phyloP scores from a whole-genome alignment of 2,888 invertebrate species.

The Carpatolechia fugitivella region DNA sequence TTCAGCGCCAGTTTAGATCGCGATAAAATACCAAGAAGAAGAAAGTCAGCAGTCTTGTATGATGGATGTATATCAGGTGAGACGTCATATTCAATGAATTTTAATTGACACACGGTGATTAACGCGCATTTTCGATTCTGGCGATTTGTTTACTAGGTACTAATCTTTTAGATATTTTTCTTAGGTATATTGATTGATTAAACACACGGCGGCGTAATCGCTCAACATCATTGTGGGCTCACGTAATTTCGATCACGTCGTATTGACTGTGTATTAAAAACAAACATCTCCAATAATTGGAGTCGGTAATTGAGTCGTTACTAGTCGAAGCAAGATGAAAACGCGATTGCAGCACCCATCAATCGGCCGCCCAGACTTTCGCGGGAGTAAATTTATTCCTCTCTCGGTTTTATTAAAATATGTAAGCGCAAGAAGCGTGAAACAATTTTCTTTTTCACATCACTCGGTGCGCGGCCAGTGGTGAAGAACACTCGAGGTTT shows the following conservation, averaged over 20 bases:
- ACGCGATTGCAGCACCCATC: constrained; percentile 59
- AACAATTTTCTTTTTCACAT: constrained; percentile 73
- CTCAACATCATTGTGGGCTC: no score
- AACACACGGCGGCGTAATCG: no score
- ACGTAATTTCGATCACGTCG: background rate
- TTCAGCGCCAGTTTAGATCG: no score
- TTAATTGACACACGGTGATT: background rate
- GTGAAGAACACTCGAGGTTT: constrained; percentile 18
- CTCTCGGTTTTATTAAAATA: constrained; percentile 67
- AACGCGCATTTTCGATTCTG: background rate
- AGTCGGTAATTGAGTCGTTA: constrained; percentile 50
- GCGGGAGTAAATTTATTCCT: constrained; percentile 70
- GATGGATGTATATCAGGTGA: constrained; percentile 67
- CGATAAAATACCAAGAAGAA: constrained; percentile 26
- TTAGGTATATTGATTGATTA: no score
- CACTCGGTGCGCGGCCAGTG: constrained; percentile 38
- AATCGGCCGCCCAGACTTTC: constrained; percentile 67
- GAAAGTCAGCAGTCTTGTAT: constrained; percentile 48
- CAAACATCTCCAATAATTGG: constrained; percentile 28
- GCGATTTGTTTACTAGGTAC: no score
- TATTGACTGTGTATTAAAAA: background rate
- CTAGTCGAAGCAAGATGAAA: constrained; percentile 61
- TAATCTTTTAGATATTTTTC: no score
- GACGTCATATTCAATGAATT: background rate
- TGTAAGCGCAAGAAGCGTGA: constrained; percentile 73